Base-by-base conservation (phyloP, 2,888 invertebrate genomes). In the Synanthedon myopaeformis region DNA sequence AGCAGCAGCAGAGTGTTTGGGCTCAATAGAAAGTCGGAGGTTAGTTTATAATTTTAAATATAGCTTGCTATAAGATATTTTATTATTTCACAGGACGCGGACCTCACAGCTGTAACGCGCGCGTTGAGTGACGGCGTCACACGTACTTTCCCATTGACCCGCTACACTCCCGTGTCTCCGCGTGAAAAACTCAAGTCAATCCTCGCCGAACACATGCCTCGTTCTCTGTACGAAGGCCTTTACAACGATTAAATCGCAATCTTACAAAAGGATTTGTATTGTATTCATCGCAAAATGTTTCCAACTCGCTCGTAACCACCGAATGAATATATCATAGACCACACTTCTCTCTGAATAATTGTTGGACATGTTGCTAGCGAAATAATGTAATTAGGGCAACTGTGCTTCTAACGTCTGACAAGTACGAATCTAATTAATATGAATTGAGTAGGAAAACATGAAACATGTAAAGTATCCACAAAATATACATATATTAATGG, bases 141-240 rank as follows among this genome's bases (percentile, higher is more conserved):
- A 52, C 91, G 94, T 68, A 94, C 95, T 54, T 95, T 95, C 87
- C 95, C 95, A 17, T 89, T 95, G 80, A 88, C 91, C 19, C 92
- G 94, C 79, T 96, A 96, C 84, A 94, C 94, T 3, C 94, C 95
- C 1, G 93, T 96, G 49, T 93, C 93, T 1, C 90, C 92, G 51
- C 86, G 89, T 52, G 95, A 95, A 79, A 93, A 94, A 72, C 80
- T 95, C 52, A 94, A 95, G 86, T 92, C 93, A 52, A 86, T 94
- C 62, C 85, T 95, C 57, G 93, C 94, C 57, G 94, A 95, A 67
- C 94, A 96, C 76, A 89, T 95, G 73, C 93, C 95, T 3, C 90
- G 92, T 62, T 91, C 94, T 14, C 89, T 96, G 61, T 96, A 95
- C 76, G 94, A 95, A 72, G 90, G 93, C 58, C 80, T 95, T 55